Evolutionary conservation across 2,888 invertebrate species (phyloP).

Genomic region (Clitarchus hookeri): DNA sequence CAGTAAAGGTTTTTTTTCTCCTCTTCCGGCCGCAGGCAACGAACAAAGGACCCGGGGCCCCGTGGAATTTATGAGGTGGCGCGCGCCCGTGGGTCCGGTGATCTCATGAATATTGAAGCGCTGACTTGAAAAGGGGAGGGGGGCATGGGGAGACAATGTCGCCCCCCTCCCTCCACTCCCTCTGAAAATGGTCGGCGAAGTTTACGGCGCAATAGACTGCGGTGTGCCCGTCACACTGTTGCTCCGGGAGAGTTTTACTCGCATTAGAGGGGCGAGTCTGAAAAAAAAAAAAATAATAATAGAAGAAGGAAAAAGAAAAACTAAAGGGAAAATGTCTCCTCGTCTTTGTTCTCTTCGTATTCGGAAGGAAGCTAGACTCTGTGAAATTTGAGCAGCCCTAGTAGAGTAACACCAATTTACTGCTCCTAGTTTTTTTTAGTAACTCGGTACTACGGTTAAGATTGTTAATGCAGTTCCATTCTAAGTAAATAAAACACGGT

Average conservation of each 20-base stretch:
- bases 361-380: neutral
- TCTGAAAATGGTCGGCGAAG: neutral
- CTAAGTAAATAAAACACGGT: too few relatives aligned
- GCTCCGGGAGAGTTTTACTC: neutral
- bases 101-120: slow-evolving; percentile 14
- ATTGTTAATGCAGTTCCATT: too few relatives aligned
- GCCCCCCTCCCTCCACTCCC: neutral
- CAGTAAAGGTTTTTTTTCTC: neutral
- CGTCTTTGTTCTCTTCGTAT: neutral
- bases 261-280: neutral
- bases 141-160: neutral
- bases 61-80: slow-evolving; percentile 1
- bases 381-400: neutral
- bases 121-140: neutral
- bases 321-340: neutral
- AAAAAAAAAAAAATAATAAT: neutral
- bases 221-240: neutral
- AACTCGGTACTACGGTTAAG: too few relatives aligned
- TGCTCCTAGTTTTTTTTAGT: neutral
- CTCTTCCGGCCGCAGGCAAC: neutral
- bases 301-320: neutral
- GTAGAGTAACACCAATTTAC: neutral
- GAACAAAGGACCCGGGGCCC: neutral
- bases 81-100: neutral
- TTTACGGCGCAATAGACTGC: neutral